Evolutionary conservation across 1,140 invertebrate genomes (phyloP).

Genomic region (Archivesica marissinica): DNA sequence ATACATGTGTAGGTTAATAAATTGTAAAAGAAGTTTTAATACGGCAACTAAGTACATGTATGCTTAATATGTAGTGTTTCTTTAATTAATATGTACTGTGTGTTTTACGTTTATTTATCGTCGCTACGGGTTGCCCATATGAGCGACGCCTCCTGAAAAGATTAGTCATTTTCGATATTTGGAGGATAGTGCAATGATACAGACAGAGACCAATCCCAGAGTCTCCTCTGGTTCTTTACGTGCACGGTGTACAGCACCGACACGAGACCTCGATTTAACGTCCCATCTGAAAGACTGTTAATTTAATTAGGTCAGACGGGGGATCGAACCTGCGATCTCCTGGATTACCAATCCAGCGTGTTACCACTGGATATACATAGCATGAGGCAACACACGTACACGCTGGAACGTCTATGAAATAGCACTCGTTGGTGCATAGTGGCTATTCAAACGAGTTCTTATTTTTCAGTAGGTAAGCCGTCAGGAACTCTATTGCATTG

Average conservation of each 20-base stretch:
- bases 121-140: no score
- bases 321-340: no score
- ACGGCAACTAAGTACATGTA: no score
- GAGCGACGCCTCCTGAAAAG: neutral
- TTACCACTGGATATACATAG: slow-evolving; percentile 17
- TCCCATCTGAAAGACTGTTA: neutral
- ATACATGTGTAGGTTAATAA: no score
- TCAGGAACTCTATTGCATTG: slow-evolving; percentile 97
- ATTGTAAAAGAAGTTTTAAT: no score
- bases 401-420: slow-evolving; percentile 53
- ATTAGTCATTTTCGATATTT: neutral
- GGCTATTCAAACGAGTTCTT: slow-evolving; percentile 91
- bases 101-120: neutral
- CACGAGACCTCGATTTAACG: slow-evolving; percentile 50
- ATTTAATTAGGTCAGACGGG: no score
- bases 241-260: neutral
- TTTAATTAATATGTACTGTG: neutral
- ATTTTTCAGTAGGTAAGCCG: slow-evolving; percentile 95
- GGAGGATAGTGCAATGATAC: neutral
- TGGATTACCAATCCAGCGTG: neutral
- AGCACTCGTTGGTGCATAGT: slow-evolving; percentile 56
- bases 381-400: neutral
- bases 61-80: neutral
- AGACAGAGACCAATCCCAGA: neutral
- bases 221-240: neutral